These are phyloP conservation scores for Parnassius apollo DNA, from an alignment of 2,888 invertebrate species.

Conservation along the genomic window DNA sequence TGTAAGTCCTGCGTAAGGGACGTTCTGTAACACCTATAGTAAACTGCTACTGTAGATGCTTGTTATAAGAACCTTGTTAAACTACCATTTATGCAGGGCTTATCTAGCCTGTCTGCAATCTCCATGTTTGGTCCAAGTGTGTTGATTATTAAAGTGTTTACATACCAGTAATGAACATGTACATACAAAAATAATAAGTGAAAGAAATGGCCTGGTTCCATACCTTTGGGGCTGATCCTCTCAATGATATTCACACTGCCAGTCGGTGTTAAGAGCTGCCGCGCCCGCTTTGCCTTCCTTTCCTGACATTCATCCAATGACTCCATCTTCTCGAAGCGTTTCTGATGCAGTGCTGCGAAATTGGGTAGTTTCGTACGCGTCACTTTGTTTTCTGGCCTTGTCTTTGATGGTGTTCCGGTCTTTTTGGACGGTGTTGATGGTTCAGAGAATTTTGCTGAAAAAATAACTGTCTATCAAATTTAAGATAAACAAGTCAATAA, in stretches of 20 bases:
- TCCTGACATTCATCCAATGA: constrained; percentile 82
- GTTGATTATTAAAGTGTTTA: too few species aligned
- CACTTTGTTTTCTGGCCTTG: constrained; percentile 37
- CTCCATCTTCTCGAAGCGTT: constrained; percentile 85
- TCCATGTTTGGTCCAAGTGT: too few species aligned
- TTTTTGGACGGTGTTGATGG: constrained; percentile 42
- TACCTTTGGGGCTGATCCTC: constrained; percentile 57
- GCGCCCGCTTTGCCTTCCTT: constrained; percentile 68
- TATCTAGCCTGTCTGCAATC: too few species aligned
- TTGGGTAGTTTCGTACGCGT: constrained; percentile 83
- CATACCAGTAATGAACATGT: too few species aligned
- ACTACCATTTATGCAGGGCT: too few species aligned
- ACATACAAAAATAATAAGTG: too few species aligned
- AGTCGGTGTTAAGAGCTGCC: constrained; percentile 60
- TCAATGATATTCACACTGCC: constrained; percentile 44
- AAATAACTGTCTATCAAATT: background rate
- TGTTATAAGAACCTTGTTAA: too few species aligned
- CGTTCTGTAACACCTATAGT: too few species aligned
- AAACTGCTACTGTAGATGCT: too few species aligned
- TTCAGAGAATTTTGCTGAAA: constrained; percentile 50
- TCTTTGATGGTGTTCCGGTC: constrained; percentile 37
- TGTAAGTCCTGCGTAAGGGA: too few species aligned
- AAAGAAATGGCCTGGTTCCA: constrained; percentile 7
- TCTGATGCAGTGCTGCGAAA: constrained; percentile 85
- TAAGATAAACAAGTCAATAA: too few species aligned